Conservation (phyloP, 1,140 invertebrate species). For the Centruroides sculpturatus region DNA sequence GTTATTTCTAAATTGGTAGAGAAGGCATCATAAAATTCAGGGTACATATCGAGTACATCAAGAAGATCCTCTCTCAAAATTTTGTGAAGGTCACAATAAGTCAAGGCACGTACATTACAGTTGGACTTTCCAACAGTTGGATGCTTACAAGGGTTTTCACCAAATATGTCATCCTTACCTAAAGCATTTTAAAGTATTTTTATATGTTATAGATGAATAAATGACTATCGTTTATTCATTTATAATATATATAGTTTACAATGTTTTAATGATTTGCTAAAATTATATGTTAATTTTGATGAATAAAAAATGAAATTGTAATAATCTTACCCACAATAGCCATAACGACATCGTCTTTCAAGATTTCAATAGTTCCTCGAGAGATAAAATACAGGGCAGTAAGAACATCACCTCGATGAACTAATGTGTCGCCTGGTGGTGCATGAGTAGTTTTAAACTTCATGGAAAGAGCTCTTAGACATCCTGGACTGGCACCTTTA, state of each 20-base stretch:
- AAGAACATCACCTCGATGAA: slow-evolving; percentile 90
- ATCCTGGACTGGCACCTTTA: slow-evolving; percentile 90
- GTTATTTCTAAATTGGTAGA: slow-evolving; percentile 89
- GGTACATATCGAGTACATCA: slow-evolving; percentile 94
- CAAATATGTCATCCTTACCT: slow-evolving; percentile 97
- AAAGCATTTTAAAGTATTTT: slow-evolving; percentile 20
- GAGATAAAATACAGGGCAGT: slow-evolving; percentile 91
- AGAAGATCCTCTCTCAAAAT: slow-evolving; percentile 90
- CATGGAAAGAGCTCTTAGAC: slow-evolving; percentile 75
- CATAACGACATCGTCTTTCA: slow-evolving; percentile 93
- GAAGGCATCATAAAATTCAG: slow-evolving; percentile 87
- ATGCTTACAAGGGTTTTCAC: slow-evolving; percentile 90
- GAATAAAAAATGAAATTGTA: background rate
- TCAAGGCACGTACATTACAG: slow-evolving; percentile 94
- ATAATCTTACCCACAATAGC: slow-evolving; percentile 70
- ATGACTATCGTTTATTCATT: too few relatives aligned
- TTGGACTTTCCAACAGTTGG: slow-evolving; percentile 88
- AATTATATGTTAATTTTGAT: background rate
- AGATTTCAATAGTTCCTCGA: slow-evolving; percentile 89
- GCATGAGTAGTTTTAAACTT: slow-evolving; percentile 95
- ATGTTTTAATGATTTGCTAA: background rate
- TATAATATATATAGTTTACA: background rate
- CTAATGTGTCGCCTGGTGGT: slow-evolving; percentile 91
- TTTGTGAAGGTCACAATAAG: slow-evolving; percentile 97
- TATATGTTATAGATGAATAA: too few relatives aligned